phyloP scores from a whole-genome alignment of 2,797 vertebrate species.

The Cirrhinus molitorella region DNA sequence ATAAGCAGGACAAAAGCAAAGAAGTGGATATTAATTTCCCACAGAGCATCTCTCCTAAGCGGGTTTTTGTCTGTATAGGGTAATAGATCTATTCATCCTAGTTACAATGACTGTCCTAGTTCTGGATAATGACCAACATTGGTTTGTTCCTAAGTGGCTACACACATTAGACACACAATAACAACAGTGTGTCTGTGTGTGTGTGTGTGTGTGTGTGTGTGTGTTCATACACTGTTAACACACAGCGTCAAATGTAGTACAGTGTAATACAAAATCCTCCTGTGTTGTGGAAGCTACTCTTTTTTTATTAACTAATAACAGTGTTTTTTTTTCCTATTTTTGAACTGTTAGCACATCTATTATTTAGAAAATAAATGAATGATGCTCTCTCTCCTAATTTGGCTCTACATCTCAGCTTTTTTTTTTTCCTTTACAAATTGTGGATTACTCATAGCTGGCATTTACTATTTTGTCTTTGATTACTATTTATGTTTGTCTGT shows the following conservation, averaged over 20 bases:
- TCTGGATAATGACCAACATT: conserved; percentile 8
- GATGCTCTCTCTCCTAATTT: background rate
- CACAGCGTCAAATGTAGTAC: background rate
- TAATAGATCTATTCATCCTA: conserved; percentile 11
- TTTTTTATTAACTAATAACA: too few relatives aligned
- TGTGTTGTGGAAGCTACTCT: background rate
- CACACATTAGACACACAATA: background rate
- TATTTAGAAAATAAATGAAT: background rate
- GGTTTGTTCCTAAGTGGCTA: background rate
- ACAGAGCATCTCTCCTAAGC: conserved; percentile 63
- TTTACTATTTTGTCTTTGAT: background rate
- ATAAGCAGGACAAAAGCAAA: conserved; percentile 34
- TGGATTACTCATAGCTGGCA: background rate
- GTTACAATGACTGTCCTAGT: conserved; percentile 34
- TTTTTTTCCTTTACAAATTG: background rate
- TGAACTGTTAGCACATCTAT: background rate
- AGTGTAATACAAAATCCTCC: background rate
- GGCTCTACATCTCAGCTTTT: too few relatives aligned
- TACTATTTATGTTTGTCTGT: background rate
- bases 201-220: too few relatives aligned
- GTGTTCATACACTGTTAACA: background rate
- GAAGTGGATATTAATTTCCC: conserved; percentile 62
- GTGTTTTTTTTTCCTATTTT: too few relatives aligned
- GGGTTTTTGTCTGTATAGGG: background rate
- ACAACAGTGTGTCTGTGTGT: too few relatives aligned